These are phyloP conservation scores for Shargacucullia verbasci DNA, from an alignment of 2,888 invertebrate genomes.

Conservation along the genomic window DNA sequence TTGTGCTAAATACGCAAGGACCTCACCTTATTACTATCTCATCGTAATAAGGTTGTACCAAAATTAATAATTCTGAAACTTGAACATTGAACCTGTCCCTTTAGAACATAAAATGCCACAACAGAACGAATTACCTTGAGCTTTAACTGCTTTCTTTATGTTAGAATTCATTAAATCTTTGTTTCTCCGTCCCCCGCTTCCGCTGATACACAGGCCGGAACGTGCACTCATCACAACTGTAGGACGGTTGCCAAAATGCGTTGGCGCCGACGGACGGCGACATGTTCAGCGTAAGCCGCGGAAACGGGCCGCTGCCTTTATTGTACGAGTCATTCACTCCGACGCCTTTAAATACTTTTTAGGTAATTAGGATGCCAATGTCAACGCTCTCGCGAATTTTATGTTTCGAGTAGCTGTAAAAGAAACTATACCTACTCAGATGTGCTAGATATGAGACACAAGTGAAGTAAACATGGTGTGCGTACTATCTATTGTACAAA, in stretches of 20 bases:
- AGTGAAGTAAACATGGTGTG: too few relatives aligned
- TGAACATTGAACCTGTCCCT: too few relatives aligned
- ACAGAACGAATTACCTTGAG: slow-evolving; percentile 28
- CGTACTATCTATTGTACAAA: too few relatives aligned
- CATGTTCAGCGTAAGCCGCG: slow-evolving; percentile 48
- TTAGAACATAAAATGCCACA: neutral
- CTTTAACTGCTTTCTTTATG: slow-evolving; percentile 19
- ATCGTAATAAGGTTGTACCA: too few relatives aligned
- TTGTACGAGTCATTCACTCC: slow-evolving; percentile 64
- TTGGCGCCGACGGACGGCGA: slow-evolving; percentile 58
- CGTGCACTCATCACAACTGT: slow-evolving; percentile 68
- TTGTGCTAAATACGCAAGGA: neutral
- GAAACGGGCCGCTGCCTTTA: slow-evolving; percentile 56
- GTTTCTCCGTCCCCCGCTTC: slow-evolving; percentile 38
- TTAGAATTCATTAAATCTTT: slow-evolving; percentile 40
- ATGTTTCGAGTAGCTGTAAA: slow-evolving; percentile 15
- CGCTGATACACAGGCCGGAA: slow-evolving; percentile 60
- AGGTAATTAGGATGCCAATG: slow-evolving; percentile 59
- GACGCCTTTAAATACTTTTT: slow-evolving; percentile 59
- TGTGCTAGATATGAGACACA: slow-evolving; percentile 1
- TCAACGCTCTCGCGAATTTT: slow-evolving; percentile 37
- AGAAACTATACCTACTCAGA: slow-evolving; percentile 8
- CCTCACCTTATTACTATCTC: too few relatives aligned
- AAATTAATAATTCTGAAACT: too few relatives aligned
- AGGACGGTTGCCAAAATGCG: slow-evolving; percentile 67